Percentiles rank a stretch among this genome's conserved stretches.
phyloP scores from a whole-genome alignment of 2,888 invertebrate genomes.

The Ligdia adustata region DNA sequence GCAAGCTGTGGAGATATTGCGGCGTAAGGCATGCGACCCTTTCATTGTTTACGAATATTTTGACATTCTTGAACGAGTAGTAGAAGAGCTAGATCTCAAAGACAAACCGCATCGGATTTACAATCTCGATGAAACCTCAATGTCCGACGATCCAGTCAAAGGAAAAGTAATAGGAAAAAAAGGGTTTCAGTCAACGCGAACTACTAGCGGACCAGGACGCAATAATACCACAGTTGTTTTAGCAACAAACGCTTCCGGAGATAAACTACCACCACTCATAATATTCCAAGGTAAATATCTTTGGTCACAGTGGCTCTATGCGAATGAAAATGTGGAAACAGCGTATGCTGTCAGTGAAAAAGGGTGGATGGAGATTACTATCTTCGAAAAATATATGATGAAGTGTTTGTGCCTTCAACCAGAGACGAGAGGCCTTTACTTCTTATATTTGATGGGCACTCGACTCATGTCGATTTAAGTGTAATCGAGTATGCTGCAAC shows the following conservation, averaged over 20 bases:
- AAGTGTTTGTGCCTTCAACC: not conserved
- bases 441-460: not conserved
- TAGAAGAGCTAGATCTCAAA: no score
- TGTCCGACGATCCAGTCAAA: not conserved
- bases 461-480: not conserved
- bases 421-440: not conserved
- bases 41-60: no score
- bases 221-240: not conserved
- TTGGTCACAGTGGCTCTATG: not conserved
- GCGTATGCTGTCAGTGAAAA: not conserved
- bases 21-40: no score
- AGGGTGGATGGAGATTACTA: not conserved
- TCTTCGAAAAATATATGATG: not conserved
- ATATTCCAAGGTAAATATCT: not conserved
- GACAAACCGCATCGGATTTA: no score
- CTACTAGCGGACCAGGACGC: not conserved
- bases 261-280: not conserved
- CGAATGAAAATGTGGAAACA: not conserved
- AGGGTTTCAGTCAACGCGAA: not conserved
- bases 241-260: not conserved
- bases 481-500: not conserved
- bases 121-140: not conserved
- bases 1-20: no score
- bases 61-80: no score
- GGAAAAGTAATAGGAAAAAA: no score